Percentiles rank a stretch among this genome's conserved stretches.
Evolutionary conservation across 2,797 vertebrate species (phyloP).

Genomic region (Gymnothorax javanicus): DNA sequence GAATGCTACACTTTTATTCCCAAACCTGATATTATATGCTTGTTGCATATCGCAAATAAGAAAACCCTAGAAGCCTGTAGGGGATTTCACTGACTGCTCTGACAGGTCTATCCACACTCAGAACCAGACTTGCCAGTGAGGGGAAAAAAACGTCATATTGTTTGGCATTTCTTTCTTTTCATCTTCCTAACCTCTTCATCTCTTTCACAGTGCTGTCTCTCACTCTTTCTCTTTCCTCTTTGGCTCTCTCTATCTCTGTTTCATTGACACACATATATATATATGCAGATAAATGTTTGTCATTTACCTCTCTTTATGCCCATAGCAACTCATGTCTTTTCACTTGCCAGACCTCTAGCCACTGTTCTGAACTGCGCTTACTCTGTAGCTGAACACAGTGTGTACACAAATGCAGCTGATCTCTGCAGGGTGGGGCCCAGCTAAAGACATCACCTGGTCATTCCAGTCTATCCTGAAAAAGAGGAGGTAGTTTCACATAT

Average conservation of each 20-base stretch:
- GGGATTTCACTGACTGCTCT: slow-evolving; percentile 48
- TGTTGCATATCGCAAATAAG: background rate
- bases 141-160: background rate
- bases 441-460: slow-evolving; percentile 44
- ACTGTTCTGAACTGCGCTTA: too few species aligned
- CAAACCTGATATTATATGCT: background rate
- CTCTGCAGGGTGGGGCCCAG: slow-evolving; percentile 57
- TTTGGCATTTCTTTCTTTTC: background rate
- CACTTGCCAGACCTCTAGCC: too few species aligned
- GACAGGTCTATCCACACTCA: slow-evolving; percentile 35
- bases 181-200: slow-evolving; percentile 26
- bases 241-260: slow-evolving; percentile 28
- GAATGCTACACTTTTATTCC: background rate
- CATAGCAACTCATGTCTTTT: too few species aligned
- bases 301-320: too few species aligned
- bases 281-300: too few species aligned
- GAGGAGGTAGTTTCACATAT: background rate
- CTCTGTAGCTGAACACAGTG: too few species aligned
- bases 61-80: slow-evolving; percentile 37
- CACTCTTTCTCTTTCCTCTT: background rate
- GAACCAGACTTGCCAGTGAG: background rate
- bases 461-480: background rate
- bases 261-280: too few species aligned
- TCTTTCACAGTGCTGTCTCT: too few species aligned
- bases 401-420: slow-evolving; percentile 44